phyloP scores from a whole-genome alignment of 2,888 invertebrate genomes.

The Zaprionus lineosus region DNA sequence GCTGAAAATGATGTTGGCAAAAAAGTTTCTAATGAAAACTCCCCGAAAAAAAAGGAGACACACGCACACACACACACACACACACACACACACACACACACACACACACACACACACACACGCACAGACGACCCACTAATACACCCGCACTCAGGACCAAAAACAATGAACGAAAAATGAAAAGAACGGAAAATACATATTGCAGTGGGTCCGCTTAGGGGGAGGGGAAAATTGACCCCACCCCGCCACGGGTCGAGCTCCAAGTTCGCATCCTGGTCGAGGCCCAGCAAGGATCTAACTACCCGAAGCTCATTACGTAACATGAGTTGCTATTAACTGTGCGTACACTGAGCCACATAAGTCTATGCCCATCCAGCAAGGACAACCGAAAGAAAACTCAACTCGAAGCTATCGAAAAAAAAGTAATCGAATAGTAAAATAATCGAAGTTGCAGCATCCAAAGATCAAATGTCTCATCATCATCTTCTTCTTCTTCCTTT shows the following conservation, averaged over 20 bases:
- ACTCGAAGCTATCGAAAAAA: no score
- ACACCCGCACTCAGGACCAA: slow-evolving; percentile 27
- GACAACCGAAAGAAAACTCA: no score
- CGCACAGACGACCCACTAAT: slow-evolving; percentile 38
- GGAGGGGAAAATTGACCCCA: no score
- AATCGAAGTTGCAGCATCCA: no score
- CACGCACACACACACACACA: neutral
- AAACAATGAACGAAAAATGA: slow-evolving; percentile 24
- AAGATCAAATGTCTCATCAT: no score
- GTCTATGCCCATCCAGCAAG: neutral
- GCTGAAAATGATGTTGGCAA: slow-evolving; percentile 63
- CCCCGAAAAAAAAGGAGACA: slow-evolving; percentile 42
- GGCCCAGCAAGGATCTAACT: slow-evolving; percentile 6
- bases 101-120: slow-evolving; percentile 1
- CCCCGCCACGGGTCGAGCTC: neutral
- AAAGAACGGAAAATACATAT: slow-evolving; percentile 13
- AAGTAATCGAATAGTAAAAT: no score
- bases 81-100: neutral
- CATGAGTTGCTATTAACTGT: slow-evolving; percentile 33
- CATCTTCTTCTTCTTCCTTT: no score
- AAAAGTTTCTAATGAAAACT: slow-evolving; percentile 74
- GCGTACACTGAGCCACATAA: neutral
- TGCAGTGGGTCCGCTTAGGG: slow-evolving; percentile 23
- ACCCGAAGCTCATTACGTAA: slow-evolving; percentile 55
- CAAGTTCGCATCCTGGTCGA: neutral